A percentile compares a stretch with the other conserved stretches of the same genome.
phyloP scores from a whole-genome alignment of 2,888 invertebrate genomes.

The Lasioglossum zephyrum region DNA sequence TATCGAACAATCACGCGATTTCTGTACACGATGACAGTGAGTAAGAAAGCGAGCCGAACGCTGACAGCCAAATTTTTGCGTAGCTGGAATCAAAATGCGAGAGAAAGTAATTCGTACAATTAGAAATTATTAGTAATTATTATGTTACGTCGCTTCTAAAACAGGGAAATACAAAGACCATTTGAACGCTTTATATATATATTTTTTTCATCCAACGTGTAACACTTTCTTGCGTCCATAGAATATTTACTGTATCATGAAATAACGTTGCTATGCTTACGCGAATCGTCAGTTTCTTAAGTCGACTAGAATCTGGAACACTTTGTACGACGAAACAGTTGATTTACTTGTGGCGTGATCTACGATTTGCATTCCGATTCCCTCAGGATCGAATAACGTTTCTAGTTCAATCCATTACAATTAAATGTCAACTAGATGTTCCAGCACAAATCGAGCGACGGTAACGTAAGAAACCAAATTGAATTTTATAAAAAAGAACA shows the following conservation, averaged over 20 bases:
- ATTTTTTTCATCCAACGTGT: too few relatives aligned
- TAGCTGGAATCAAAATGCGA: not conserved
- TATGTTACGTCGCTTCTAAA: not conserved
- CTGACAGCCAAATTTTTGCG: not conserved
- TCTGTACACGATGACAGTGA: not conserved
- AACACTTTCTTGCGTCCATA: too few relatives aligned
- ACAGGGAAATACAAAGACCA: not conserved
- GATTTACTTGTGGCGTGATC: not conserved
- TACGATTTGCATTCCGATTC: conserved; percentile 16
- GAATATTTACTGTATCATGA: too few relatives aligned
- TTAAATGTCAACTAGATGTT: conserved; percentile 7
- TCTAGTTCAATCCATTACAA: not conserved
- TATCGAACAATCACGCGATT: not conserved
- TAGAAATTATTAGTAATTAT: not conserved
- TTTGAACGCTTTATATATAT: not conserved
- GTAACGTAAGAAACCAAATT: conserved; percentile 3
- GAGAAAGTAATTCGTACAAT: not conserved
- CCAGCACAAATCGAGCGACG: conserved; percentile 13
- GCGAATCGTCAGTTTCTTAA: not conserved
- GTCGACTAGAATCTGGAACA: not conserved
- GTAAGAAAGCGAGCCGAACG: not conserved
- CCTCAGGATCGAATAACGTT: conserved; percentile 3
- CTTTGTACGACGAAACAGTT: not conserved
- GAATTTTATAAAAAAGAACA: conserved; percentile 6
- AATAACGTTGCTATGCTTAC: not conserved